Base-by-base conservation (phyloP, 2,797 vertebrate genomes). In the Thalassophryne amazonica region DNA sequence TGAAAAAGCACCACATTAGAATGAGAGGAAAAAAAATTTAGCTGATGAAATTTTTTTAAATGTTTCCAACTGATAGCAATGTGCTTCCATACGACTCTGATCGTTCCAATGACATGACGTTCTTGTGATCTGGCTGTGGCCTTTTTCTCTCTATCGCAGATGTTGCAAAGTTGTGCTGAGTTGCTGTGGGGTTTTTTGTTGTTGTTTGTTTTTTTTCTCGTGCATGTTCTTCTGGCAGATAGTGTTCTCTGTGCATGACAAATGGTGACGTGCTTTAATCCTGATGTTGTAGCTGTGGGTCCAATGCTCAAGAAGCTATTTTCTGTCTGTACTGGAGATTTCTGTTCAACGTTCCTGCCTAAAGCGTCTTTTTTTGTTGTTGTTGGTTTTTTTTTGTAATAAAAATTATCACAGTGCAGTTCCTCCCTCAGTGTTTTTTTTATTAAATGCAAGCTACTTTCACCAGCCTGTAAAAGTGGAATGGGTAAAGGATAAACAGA, bases 61-160 rank as follows among this genome's bases (percentile, higher is more conserved):
- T n/a, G n/a, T n/a, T n/a, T n/a, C n/a, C n/a, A n/a, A n/a, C n/a
- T n/a, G n/a, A n/a, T n/a, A n/a, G n/a, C n/a, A n/a, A n/a, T n/a
- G n/a, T n/a, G n/a, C n/a, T n/a, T n/a, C n/a, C n/a, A n/a, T n/a
- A n/a, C n/a, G n/a, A n/a, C n/a, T n/a, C 57, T 67, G 53, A 67
- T 52, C 67, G 61, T 70, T 71, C 65, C 22, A 45, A 68, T 9
- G 4, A 65, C 20, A 13, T 60, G 80, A 52, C 57, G 78, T 84
- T 78, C 39, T 83, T 65, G 81, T 87, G 81, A 76, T 85, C 76
- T 80, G 78, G n/a, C 80, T 43, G 85, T 85, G 81, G 75, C 80
- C 78, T 85, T 86, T 80, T 81, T 59, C 67, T 74, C 58, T 76
- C 50, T 54, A 42, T 74, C 36, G 61, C 73, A 74, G 58, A 62